Conservation (phyloP, 2,797 vertebrate species). For the Neopelma chrysocephalum region DNA sequence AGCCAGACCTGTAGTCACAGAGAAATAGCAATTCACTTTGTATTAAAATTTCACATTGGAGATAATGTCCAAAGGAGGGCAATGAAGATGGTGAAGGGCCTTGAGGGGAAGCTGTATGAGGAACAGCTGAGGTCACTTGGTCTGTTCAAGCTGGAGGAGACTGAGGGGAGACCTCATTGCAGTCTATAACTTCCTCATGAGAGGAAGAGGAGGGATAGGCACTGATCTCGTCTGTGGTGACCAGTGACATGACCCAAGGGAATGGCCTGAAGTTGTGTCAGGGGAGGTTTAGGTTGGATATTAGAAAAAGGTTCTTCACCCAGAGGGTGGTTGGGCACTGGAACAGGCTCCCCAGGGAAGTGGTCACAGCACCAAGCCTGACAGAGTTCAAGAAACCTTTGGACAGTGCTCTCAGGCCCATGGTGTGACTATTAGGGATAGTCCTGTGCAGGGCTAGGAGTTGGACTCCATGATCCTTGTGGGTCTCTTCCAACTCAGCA, state of each 20-base stretch:
- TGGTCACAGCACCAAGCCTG: neutral
- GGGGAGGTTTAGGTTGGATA: neutral
- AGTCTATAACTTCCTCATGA: neutral
- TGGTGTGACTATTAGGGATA: neutral
- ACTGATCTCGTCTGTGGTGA: neutral
- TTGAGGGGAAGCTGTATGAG: neutral
- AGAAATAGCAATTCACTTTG: neutral
- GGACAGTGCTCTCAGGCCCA: neutral
- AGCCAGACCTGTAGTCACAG: slow-evolving; percentile 87
- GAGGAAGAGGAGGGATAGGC: neutral
- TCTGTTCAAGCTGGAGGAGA: neutral
- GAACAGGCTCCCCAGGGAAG: neutral
- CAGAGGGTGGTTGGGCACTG: neutral
- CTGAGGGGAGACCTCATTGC: neutral
- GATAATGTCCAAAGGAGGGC: neutral
- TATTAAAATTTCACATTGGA: neutral
- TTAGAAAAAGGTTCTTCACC: neutral
- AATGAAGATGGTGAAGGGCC: neutral
- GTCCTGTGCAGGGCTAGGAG: neutral
- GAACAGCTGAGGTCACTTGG: neutral
- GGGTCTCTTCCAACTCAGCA: neutral
- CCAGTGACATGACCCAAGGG: neutral
- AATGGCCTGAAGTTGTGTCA: neutral
- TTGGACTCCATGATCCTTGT: neutral
- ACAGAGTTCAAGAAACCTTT: neutral